Evolutionary conservation across 2,113 vertebrate genomes (phyloP), one percentile per base, ranked within the genome.

Genomic region (Thunnus thynnus): DNA sequence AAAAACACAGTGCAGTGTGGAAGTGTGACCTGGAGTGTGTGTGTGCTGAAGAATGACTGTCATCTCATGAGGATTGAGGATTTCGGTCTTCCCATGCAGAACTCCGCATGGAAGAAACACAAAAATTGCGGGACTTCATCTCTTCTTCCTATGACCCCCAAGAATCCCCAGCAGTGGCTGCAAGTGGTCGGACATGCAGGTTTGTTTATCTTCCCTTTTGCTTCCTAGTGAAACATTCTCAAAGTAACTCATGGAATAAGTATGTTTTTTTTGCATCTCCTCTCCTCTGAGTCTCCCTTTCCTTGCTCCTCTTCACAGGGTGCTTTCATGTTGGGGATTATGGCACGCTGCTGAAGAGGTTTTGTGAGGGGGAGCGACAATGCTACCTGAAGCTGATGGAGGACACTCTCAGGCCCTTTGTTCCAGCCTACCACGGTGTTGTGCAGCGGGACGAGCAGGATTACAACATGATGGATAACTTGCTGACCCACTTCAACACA

Each of bases 381-480:
- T 97, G 96, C 80, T 92, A 97, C 86, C 93, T 95, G 65, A 86
- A 85, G 86, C 95, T 97, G 62, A 96, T 95, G 93, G 50, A 51
- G 1, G 97, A 97, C 84, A 25, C 83, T 0, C 82, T 97, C 73
- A 91, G 83, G 47, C 94, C 96, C 4, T 96, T 95, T 8, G 96
- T 97, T 56, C 97, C 97, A 0, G 67, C 85, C 2, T 97, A 96
- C 82, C 94, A 95, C 2, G 96, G 96, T 0, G 74, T 94, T 87
- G 94, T 95, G 69, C 95, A 93, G 85, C 88, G 48, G 13, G 94
- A 95, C 0, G 92, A 95, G 22, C 94, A 97, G 87, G 82, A 93
- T 78, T 97, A 97, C 93, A 97, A 96, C 90, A 93, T 96, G 88
- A 96, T 97, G 96, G 96, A 97, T 46, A 96, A 97, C 73, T 92